Percentiles rank a stretch among this genome's conserved stretches.
These are phyloP conservation scores for Nemoura dubitans DNA, from an alignment of 2,888 invertebrate species.

Conservation along the genomic window DNA sequence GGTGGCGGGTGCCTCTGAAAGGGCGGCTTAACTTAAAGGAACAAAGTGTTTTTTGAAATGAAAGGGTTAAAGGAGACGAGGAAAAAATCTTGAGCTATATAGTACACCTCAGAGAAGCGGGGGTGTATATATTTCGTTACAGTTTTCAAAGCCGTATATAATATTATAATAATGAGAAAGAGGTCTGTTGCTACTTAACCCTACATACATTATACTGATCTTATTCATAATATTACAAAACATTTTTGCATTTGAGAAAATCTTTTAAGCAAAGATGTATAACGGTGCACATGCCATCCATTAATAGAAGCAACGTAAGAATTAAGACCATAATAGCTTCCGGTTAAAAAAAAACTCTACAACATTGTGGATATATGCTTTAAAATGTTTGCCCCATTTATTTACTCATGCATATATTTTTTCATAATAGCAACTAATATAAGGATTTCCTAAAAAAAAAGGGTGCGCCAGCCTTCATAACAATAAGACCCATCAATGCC, in stretches of 20 bases:
- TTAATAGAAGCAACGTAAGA: not conserved
- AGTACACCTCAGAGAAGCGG: not conserved
- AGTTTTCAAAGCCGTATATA: not conserved
- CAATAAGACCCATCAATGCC: not conserved
- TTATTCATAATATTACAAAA: constrained; percentile 9
- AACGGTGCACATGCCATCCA: not conserved
- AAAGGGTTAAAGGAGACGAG: not conserved
- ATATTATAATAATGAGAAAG: not conserved
- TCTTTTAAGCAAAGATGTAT: not conserved
- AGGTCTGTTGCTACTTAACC: not conserved
- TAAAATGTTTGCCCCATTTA: not conserved
- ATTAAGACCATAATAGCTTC: not conserved
- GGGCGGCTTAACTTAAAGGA: not conserved
- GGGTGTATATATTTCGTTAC: not conserved
- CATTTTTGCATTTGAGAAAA: constrained; percentile 14
- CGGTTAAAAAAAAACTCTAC: not conserved
- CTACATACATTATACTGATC: not conserved
- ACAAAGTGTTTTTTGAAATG: not conserved
- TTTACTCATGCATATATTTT: not conserved
- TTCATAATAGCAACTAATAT: not conserved
- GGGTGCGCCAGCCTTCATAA: not conserved
- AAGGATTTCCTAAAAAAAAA: not conserved
- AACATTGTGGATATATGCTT: not conserved
- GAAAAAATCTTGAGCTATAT: not conserved
- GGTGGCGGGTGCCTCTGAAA: not conserved